Evolutionary conservation across 2,888 invertebrate species (phyloP), one percentile per base, ranked within the genome.

Genomic region (Oscheius sp.): DNA sequence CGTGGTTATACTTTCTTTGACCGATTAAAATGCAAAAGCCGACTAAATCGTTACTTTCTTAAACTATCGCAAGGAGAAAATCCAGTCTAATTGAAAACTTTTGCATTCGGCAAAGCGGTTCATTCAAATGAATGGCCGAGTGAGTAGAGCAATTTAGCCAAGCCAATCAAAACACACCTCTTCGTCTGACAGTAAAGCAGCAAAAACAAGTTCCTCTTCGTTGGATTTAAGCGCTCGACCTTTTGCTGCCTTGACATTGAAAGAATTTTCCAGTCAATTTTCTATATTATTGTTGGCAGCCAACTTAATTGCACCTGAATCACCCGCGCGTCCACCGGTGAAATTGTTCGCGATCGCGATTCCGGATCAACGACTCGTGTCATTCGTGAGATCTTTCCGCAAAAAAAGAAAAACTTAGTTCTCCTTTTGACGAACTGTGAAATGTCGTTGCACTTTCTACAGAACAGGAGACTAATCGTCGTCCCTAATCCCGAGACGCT

Each of bases 21-120:
- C n/a, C n/a, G n/a, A n/a, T n/a, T n/a, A n/a, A n/a, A 37, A 10
- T 10, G 8, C 8, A 37, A 6, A 15, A 37, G 37, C 37, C 37
- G 12, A 37, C 37, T 37, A 42, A 42, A 10, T 17, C 15, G 15
- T 17, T 42, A 42, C 42, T 12, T 8, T 42, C 42, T 48, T 48
- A 55, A 34, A 37, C 12, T n/a, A 55, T n/a, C 17, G 20, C n/a
- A 33, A 55, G 34, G n/a, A 55, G 55, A 37, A 8, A n/a, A 29
- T 45, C 61, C 45, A 45, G 61, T 61, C 31, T 45, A 61, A 42
- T 61, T 61, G 61, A 42, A 31, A 29, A 45, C 61, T 61, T 61
- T 27, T 61, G 55, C 55, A 33, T 33, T 61, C 27, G 25, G 61
- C 42, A 58, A 58, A 58, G 58, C 61, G 61, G 45, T 61, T 61